These are phyloP conservation scores for Perodicticus potto DNA, from an alignment of 2,797 vertebrate genomes.

Conservation along the genomic window DNA sequence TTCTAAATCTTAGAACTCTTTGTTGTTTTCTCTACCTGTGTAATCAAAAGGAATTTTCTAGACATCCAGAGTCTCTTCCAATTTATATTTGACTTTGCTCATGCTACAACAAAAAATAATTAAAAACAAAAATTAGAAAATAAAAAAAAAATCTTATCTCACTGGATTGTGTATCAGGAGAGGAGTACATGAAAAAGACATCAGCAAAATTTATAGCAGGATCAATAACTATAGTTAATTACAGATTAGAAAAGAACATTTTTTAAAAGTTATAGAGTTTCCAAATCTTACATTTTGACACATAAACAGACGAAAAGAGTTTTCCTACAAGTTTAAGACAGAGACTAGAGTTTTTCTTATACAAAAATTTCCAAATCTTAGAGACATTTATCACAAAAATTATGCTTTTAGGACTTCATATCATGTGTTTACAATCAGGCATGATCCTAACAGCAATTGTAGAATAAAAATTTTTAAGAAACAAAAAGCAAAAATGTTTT, in stretches of 20 bases:
- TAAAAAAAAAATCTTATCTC: constrained; percentile 47
- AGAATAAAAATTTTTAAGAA: constrained; percentile 79
- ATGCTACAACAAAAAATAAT: constrained; percentile 36
- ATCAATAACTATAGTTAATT: constrained; percentile 39
- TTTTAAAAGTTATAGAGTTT: constrained; percentile 12
- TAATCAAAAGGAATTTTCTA: constrained; percentile 33
- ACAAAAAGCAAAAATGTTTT: constrained; percentile 68
- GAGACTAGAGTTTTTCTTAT: constrained; percentile 64
- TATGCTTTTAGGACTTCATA: constrained; percentile 82
- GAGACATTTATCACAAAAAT: constrained; percentile 76
- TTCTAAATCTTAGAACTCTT: constrained; percentile 55
- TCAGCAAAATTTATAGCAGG: constrained; percentile 26
- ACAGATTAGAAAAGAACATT: constrained; percentile 49
- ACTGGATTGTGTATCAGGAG: constrained; percentile 22
- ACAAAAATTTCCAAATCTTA: constrained; percentile 69
- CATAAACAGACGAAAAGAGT: constrained; percentile 53
- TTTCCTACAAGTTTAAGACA: constrained; percentile 65
- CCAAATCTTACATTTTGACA: constrained; percentile 46
- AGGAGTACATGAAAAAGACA: constrained; percentile 22
- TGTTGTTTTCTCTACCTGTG: constrained; percentile 13
- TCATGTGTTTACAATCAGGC: constrained; percentile 78
- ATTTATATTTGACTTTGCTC: constrained; percentile 49
- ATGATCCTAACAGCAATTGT: constrained; percentile 84
- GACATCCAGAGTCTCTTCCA: constrained; percentile 51
- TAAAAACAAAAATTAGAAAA: constrained; percentile 62